These are phyloP conservation scores for Ceyx cyanopectus DNA, from an alignment of 2,113 vertebrate genomes.

Conservation along the genomic window DNA sequence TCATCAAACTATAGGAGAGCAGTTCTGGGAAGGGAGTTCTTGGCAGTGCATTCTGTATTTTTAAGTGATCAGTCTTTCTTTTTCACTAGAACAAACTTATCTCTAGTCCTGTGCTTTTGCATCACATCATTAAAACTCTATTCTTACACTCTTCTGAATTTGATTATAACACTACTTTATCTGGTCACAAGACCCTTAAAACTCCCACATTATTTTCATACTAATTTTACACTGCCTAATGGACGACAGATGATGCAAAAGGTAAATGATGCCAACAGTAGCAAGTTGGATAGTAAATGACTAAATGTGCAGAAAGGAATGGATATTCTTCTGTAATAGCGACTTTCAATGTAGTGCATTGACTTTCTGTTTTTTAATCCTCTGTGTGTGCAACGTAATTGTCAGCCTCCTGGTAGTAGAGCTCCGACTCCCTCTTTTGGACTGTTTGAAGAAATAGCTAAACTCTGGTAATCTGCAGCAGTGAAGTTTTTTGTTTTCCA, in stretches of 20 bases:
- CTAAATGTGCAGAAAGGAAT: neutral
- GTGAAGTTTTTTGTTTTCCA: neutral
- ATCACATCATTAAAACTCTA: neutral
- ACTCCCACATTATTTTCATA: neutral
- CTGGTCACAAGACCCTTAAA: neutral
- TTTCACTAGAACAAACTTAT: neutral
- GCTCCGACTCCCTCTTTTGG: neutral
- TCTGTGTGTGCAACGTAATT: fast-evolving
- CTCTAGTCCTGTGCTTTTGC: neutral
- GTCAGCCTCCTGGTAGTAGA: neutral
- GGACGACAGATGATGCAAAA: neutral
- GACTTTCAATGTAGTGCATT: neutral
- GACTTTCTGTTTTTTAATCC: neutral
- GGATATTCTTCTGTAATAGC: neutral
- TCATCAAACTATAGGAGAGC: neutral
- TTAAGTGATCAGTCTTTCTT: neutral
- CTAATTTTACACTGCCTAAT: neutral
- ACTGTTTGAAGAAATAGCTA: neutral
- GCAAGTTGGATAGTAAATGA: neutral
- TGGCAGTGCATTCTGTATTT: neutral
- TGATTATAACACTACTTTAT: neutral
- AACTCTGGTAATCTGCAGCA: neutral
- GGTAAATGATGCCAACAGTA: neutral
- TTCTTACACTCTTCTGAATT: neutral
- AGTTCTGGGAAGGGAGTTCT: neutral